Evolutionary conservation across 2,888 invertebrate species (phyloP), one percentile per base, ranked within the genome.

Genomic region (Sphaerophoria rueppellii): DNA sequence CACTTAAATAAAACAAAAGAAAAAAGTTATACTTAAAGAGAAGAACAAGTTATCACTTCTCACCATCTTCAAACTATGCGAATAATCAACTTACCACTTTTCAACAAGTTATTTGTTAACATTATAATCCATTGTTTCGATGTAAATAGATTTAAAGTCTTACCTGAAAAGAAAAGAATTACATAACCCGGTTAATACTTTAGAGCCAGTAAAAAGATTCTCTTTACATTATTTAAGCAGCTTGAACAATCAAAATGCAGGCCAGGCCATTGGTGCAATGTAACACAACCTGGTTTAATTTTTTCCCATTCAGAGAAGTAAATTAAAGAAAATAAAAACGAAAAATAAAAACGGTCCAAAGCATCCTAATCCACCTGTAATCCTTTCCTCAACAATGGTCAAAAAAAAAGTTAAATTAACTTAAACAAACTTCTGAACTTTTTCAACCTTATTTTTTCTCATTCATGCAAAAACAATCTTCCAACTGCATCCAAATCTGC

Each of bases 331-430:
- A 61, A 34, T 11, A 40, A 24, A 24, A 24, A 24, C 24, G 1
- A 24, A 24, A 24, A 24, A 24, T 24, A 24, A 50, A 35, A 50
- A n/a, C 50, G 4, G 12, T 37, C 35, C 9, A 35, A 14, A 61
- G 34, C 14, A 32, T 43, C 50, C 65, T 55, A 46, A 65, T 70
- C 58, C 69, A 74, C 58, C 79, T 71, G 79, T 52, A 74, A 74
- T 46, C 32, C 46, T 48, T 74, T 50, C 14, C 6, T 6, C 40
- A 37, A 63, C 70, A 54, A 67, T 67, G 70, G 79, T 82, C 82
- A 43, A 74, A 74, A 79, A 43, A 74, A 74, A 79, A 82, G 65
- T 79, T 79, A 71, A 82, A 65, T 79, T 71, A 79, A 70, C 79
- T 78, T 70, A 78, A 79, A 35, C 57, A 43, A 82, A 74, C 74